Base-by-base conservation (phyloP, 2,888 invertebrate genomes). In the Hyposoter dolosus region DNA sequence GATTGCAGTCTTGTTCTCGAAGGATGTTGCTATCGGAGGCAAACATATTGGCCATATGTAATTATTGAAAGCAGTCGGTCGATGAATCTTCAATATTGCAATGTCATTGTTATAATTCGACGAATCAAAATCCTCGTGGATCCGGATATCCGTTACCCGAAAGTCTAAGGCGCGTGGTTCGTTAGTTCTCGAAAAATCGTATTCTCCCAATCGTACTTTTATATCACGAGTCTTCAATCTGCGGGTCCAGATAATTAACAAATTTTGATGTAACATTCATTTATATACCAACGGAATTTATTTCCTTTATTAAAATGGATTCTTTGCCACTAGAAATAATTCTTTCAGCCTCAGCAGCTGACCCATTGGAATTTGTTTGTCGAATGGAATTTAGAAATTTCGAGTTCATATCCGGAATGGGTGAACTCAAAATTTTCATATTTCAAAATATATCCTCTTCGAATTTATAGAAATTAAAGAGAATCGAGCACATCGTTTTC, bases 11-110 rank as follows among this genome's bases (percentile, higher is more conserved):
- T 96, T 95, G 85, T 96, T 95, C 28, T 95, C 96, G 90, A 96
- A 96, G 5, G 95, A 93, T 63, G 96, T 92, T 1, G 95, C 95
- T 0, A 95, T 90, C 0, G 97, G 97, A 0, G 98, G 98, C 87
- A 98, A 95, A 92, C 98, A 98, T 78, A 98, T 96, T 0, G 98
- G 98, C 97, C 97, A 97, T 76, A 98, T 97, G 91, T 97, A 97
- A 0, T 96, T 96, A 90, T 97, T 97, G 92, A 97, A 98, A 6
- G 95, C 94, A 0, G 97, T 96, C 0, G 96, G 95, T 10, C 96
- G 94, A 86, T 96, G 95, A 75, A 98, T 94, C 90, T 96, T 96
- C 65, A 98, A 89, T 53, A 98, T 95, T 0, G 97, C 97, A 75
- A 98, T 97, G 90, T 98, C 98, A 91, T 98, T 96, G 87, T 96